Percentiles rank a stretch among this genome's conserved stretches.
These are phyloP conservation scores for Acleris literana DNA, from an alignment of 2,888 invertebrate species.

Conservation along the genomic window DNA sequence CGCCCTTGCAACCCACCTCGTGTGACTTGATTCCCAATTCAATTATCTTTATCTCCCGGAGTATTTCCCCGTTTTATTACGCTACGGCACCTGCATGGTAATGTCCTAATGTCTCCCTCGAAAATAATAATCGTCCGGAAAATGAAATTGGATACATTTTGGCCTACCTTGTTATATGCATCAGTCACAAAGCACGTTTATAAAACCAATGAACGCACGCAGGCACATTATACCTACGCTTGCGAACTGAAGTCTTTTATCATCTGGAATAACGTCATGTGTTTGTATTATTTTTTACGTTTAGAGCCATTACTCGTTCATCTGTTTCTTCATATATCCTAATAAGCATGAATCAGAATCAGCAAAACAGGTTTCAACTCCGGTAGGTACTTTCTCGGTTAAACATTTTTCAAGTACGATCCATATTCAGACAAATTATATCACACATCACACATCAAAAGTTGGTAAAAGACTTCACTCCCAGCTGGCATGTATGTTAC, in stretches of 20 bases:
- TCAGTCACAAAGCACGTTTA: slow-evolving; percentile 30
- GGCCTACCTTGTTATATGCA: slow-evolving; percentile 27
- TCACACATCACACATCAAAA: slow-evolving; percentile 1
- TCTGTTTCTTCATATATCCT: no score
- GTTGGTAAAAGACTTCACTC: slow-evolving; percentile 30
- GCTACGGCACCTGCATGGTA: slow-evolving; percentile 61
- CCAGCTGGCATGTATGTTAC: slow-evolving; percentile 33
- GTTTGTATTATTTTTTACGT: neutral
- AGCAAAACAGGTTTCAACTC: no score
- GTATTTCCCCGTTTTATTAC: slow-evolving; percentile 59
- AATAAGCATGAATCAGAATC: no score
- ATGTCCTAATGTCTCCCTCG: slow-evolving; percentile 63
- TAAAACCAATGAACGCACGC: slow-evolving; percentile 33
- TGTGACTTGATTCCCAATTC: slow-evolving; percentile 58
- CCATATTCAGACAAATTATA: no score
- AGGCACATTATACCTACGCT: slow-evolving; percentile 21
- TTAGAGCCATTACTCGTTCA: no score
- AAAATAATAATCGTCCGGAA: slow-evolving; percentile 63
- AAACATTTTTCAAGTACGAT: no score
- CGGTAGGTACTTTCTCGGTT: no score
- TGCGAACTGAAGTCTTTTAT: slow-evolving; percentile 31
- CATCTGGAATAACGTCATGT: slow-evolving; percentile 13
- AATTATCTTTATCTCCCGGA: slow-evolving; percentile 58
- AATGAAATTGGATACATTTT: slow-evolving; percentile 43
- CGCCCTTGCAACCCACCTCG: slow-evolving; percentile 50